These are phyloP conservation scores for Actinia equina DNA, from an alignment of 64 coral and sea anemone species.

Conservation along the genomic window DNA sequence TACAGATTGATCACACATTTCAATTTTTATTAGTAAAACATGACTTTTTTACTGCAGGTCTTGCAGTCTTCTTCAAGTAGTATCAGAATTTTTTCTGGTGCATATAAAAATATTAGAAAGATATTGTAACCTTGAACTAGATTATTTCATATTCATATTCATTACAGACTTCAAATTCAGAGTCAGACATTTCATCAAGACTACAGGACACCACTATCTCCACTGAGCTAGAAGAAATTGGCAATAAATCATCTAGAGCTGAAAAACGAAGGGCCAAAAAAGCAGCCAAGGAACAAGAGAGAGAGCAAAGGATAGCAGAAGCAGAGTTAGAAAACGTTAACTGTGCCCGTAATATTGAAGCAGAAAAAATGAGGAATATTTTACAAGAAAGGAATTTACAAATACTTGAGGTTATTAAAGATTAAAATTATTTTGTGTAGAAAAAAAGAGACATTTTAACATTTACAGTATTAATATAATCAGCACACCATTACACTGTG, in stretches of 20 bases:
- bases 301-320: conserved; percentile 83
- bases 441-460: too few species aligned
- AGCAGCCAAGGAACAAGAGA: conserved; percentile 84
- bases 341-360: conserved; percentile 86
- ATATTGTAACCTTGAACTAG: too few species aligned
- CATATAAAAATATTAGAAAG: too few species aligned
- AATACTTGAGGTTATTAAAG: conserved; percentile 76
- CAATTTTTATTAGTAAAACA: too few species aligned
- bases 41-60: too few species aligned
- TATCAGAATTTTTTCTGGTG: too few species aligned
- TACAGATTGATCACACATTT: too few species aligned
- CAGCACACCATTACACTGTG: too few species aligned
- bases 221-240: neutral
- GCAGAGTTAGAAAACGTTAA: conserved; percentile 87
- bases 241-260: neutral
- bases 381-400: conserved; percentile 46
- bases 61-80: too few species aligned
- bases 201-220: conserved; percentile 1
- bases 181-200: neutral
- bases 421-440: neutral
- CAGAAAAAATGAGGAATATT: conserved; percentile 56
- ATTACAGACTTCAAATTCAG: neutral
- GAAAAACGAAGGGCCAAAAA: conserved; percentile 67
- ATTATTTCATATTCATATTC: too few species aligned
- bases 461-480: too few species aligned